Percentiles rank a stretch among this genome's conserved stretches.
phyloP scores from a whole-genome alignment of 2,113 vertebrate species.

The Hydrochoerus hydrochaeris region DNA sequence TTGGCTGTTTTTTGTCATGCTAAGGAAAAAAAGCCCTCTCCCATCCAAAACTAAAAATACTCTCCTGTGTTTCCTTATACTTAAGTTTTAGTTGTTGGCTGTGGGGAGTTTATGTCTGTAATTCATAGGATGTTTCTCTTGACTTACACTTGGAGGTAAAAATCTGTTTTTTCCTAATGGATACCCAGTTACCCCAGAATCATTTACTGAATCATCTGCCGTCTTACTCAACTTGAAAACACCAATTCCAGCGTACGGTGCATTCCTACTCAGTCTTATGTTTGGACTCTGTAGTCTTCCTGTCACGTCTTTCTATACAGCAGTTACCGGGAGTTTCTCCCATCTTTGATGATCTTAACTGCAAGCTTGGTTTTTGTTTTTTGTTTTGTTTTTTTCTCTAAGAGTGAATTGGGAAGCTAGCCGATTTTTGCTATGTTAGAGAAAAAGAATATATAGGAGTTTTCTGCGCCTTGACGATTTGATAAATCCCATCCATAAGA shows the following conservation, averaged over 20 bases:
- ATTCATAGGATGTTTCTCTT: constrained; percentile 37
- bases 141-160: constrained; percentile 1
- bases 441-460: neutral
- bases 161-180: neutral
- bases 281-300: neutral
- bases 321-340: neutral
- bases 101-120: neutral
- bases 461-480: neutral
- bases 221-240: neutral
- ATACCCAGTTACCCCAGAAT: neutral
- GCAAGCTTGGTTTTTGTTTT: neutral
- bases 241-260: neutral
- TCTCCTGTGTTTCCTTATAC: neutral
- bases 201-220: neutral
- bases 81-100: constrained; percentile 16
- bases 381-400: neutral
- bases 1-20: neutral
- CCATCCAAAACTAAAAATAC: neutral
- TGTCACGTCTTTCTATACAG: neutral
- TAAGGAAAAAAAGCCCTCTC: neutral
- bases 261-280: neutral
- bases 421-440: neutral
- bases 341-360: neutral
- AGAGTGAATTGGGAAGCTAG: constrained; percentile 9
- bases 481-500: neutral